These are phyloP conservation scores for Nannobrachium achirus DNA, from an alignment of 2,113 vertebrate genomes.

Conservation along the genomic window DNA sequence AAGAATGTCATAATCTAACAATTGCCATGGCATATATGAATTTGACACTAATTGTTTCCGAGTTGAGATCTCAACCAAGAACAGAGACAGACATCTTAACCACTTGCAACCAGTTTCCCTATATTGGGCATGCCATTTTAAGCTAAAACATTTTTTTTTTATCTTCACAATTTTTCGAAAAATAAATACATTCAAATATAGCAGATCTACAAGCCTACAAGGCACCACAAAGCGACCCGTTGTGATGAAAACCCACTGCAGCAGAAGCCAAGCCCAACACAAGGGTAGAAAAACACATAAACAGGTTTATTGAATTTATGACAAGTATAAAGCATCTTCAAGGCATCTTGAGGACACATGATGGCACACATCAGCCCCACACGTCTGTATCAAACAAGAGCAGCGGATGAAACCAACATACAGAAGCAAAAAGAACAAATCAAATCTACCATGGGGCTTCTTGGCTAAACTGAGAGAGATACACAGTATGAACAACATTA, in stretches of 20 bases:
- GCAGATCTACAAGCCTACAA: too few relatives aligned
- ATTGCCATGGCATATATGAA: conserved; percentile 55
- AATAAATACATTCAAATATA: too few relatives aligned
- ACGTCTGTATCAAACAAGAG: conserved; percentile 3
- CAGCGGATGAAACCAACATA: conserved; percentile 23
- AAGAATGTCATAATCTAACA: conserved; percentile 66
- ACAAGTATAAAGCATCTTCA: conserved; percentile 42
- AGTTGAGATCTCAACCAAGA: conserved; percentile 33
- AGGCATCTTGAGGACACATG: conserved; percentile 59
- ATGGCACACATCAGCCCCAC: conserved; percentile 26
- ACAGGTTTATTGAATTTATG: conserved; percentile 66
- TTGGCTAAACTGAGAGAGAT: background rate
- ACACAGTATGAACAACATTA: too few relatives aligned
- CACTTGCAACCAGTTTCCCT: too few relatives aligned
- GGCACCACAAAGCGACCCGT: too few relatives aligned
- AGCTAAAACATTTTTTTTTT: too few relatives aligned
- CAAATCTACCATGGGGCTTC: conserved; percentile 1
- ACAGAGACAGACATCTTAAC: background rate
- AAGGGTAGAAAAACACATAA: conserved; percentile 21
- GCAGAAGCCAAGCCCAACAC: conserved; percentile 8
- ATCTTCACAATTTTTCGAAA: too few relatives aligned
- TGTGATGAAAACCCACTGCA: too few relatives aligned
- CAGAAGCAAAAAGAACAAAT: background rate
- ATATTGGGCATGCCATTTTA: too few relatives aligned
- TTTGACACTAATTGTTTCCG: conserved; percentile 54